A percentile compares a stretch with the other conserved stretches of the same genome.
Evolutionary conservation across 2,888 invertebrate genomes (phyloP).

Genomic region (Cosmia trapezina): DNA sequence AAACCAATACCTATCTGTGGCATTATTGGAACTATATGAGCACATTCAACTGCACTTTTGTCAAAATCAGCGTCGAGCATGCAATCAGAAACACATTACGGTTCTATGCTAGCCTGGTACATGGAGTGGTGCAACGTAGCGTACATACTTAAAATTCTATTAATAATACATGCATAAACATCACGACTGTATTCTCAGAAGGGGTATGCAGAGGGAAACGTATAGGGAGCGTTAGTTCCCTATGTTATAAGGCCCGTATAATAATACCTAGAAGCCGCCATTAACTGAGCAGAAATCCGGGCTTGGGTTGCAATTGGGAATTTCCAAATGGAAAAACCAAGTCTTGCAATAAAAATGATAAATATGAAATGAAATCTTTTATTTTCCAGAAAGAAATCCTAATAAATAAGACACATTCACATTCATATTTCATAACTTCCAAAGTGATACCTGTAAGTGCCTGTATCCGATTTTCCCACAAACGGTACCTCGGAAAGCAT

Average conservation of each 20-base stretch:
- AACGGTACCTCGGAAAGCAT: too few species aligned
- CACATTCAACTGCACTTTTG: conserved; percentile 57
- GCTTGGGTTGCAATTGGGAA: neutral
- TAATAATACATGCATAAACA: conserved; percentile 48
- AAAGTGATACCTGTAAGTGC: neutral
- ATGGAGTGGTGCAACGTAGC: conserved; percentile 36
- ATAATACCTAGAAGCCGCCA: neutral
- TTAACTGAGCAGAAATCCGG: neutral
- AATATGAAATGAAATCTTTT: neutral
- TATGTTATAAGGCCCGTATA: neutral
- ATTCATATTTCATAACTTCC: neutral
- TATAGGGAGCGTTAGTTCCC: neutral
- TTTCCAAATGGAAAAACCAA: neutral
- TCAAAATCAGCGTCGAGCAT: conserved; percentile 49
- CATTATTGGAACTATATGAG: conserved; percentile 26
- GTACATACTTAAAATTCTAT: conserved; percentile 60
- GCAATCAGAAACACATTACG: conserved; percentile 76
- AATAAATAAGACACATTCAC: too few species aligned
- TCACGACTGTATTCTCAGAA: neutral
- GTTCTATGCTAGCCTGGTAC: conserved; percentile 52
- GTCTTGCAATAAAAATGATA: neutral
- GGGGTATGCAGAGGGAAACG: neutral
- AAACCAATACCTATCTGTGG: conserved; percentile 18
- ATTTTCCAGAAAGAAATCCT: too few species aligned
- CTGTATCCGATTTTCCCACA: neutral